Base-by-base conservation (phyloP, 2,888 invertebrate genomes). In the Nineta flava region DNA sequence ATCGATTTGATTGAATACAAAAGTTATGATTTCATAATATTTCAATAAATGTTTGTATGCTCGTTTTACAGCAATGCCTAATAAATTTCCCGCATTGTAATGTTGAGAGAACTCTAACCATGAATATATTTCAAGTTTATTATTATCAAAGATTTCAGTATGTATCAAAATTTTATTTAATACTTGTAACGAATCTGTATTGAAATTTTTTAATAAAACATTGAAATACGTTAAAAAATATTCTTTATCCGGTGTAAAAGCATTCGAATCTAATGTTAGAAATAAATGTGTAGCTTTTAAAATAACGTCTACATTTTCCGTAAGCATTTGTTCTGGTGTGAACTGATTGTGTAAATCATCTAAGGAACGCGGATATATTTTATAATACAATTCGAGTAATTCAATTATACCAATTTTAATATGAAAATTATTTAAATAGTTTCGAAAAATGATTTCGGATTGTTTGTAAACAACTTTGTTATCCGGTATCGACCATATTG, bases 61-160 rank as follows among this genome's bases (percentile, higher is more conserved):
- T 49, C 32, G 54, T 54, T 38, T 59, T 45, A 58, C 53, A 51
- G 51, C 52, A 46, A 57, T 58, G 55, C 53, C 60, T 49, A 59
- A 63, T 57, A 52, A 65, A 56, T 50, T 54, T 2, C 63, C 61
- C 40, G 63, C 54, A 17, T 59, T 57, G 2, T 64, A 59, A 0
- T 61, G 59, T 4, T 53, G 51, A 0, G 51, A 31, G 40, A 13
- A 54, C 53, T 59, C 55, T 26, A 83, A 62, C 74, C 85, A 79
- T 51, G 84, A 67, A 60, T 80, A 75, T 41, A 83, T 75, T 66
- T 87, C 84, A 50, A 73, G 67, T 53, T 70, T 68, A 54, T 75
- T 75, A 16, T 72, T 73, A 59, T 80, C 77, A 60, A 86, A 86
- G 54, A 83, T 69, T 5, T 72, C 71, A 0, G 79, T 78, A 51